Base-by-base conservation (phyloP, 2,113 vertebrate genomes). In the Perccottus glenii region DNA sequence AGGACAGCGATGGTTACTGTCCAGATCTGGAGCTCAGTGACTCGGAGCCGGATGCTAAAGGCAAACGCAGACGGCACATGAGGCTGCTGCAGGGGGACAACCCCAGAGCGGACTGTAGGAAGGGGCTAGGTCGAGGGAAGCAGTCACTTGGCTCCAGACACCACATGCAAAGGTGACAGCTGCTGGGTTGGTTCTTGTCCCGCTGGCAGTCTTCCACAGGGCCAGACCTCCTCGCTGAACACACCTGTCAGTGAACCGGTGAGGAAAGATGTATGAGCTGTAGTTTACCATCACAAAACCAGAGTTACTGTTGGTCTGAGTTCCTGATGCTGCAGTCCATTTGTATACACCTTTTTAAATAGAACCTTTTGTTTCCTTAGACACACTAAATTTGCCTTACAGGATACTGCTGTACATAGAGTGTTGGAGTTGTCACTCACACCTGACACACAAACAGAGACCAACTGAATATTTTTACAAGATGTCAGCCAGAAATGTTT, bases 11-110 rank as follows among this genome's bases (percentile, higher is more conserved):
- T 2, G 98, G 98, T 1, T 99, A 99, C 88, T 98, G 96, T 78
- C 98, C 98, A 0, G 98, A 99, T 85, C 85, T 96, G 69, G 97
- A 99, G 84, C 93, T 96, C 42, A 99, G 98, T 77, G 98, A 99
- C 91, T 98, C 97, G 0, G 97, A 99, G 81, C 91, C 94, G 0
- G 97, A 99, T 83, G 92, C 94, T 33, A 96, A 94, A 77, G 95
- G 93, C 52, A 93, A 89, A 71, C 93, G 90, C 78, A 91, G 93
- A 35, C 93, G 90, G 75, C 86, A 85, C 67, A 92, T 59, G 64
- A 86, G 75, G 77, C 88, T 85, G 81, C 85, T 83, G 81, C 87
- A 57, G 88, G 87, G 67, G 59, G 90, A 77, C 57, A 88, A 84
- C 59, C 90, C 42, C 11, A 85, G 79, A 83, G 72, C 63, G 84